Base-by-base conservation (phyloP, 2,888 invertebrate species). In the Nebria brevicollis region DNA sequence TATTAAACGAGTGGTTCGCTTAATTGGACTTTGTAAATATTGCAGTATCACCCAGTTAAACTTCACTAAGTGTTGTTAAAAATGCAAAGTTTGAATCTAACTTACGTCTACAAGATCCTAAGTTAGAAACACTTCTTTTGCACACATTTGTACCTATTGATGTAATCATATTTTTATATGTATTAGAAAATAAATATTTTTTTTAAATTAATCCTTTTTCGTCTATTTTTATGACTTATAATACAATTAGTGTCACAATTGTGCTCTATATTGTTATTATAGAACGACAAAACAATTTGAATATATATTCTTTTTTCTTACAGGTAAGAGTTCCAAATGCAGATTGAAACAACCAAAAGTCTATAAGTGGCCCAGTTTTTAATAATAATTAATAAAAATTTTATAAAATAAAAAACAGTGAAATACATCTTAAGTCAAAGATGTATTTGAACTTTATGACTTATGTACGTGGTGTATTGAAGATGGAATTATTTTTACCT, bases 1-100 rank as follows among this genome's bases (percentile, higher is more conserved):
- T 78, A 78, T 72, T 78, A 77, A 72, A 26, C 26, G 20, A 7
- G 54, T 11, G 54, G 54, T 7, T 68, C 68, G 26, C 20, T 26
- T 68, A 26, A 68, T 8, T 68, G 68, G 68, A 20, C 20, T 68
- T 68, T 68, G 68, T 68, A 68, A 20, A 68, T 68, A 68, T 68
- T 26, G 26, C 15, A 68, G 6, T 25, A 25, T 26, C 20, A 68
- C 20, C 34, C 68, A 25, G 10, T 68, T 15, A 26, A 68, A 68
- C 26, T 54, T 54, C 54, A 54, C 54, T 2, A 54, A 7, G 54
- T 54, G 54, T 54, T 54, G 54, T 54, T 54, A 13, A 54, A 54
- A 8, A 54, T 54, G 54, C 54, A 54, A 54, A 13, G 4, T 3
- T 1, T 11, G 7, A 13, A 54, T 54, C 54, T 54, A 54, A 54